These are phyloP conservation scores for Muntiacus muntjak DNA, from an alignment of 2,113 vertebrate genomes.

Conservation along the genomic window DNA sequence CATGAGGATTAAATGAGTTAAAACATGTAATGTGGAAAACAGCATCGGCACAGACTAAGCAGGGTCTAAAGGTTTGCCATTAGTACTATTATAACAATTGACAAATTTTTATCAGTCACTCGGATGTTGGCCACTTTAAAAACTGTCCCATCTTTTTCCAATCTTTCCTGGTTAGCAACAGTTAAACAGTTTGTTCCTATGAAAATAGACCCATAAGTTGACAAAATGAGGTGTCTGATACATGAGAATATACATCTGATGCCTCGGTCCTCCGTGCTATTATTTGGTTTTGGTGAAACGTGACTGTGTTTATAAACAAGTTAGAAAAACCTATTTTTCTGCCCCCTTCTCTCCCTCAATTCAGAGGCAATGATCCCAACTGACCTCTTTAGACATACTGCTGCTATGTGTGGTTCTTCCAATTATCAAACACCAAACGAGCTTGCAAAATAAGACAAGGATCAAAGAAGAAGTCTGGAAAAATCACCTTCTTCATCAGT, in stretches of 20 bases:
- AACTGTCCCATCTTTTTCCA: neutral
- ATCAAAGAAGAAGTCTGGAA: neutral
- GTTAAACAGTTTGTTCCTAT: neutral
- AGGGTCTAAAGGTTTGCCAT: neutral
- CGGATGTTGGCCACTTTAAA: neutral
- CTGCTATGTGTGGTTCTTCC: neutral
- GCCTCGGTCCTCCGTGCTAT: no score
- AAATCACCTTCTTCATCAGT: neutral
- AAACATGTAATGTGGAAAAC: accelerated
- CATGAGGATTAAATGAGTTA: neutral
- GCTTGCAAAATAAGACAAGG: neutral
- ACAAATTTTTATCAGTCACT: neutral
- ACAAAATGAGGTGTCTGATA: neutral
- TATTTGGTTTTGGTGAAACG: neutral
- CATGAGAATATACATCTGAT: neutral
- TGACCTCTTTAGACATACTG: neutral
- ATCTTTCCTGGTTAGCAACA: neutral
- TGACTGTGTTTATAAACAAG: neutral
- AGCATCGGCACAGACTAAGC: accelerated
- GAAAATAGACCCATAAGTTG: neutral
- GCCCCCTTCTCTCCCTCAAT: neutral
- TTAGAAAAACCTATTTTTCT: neutral
- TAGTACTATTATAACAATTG: neutral
- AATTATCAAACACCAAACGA: neutral
- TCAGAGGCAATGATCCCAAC: neutral